Base-by-base conservation (phyloP, 2,113 vertebrate genomes). In the Gymnarchus niloticus region DNA sequence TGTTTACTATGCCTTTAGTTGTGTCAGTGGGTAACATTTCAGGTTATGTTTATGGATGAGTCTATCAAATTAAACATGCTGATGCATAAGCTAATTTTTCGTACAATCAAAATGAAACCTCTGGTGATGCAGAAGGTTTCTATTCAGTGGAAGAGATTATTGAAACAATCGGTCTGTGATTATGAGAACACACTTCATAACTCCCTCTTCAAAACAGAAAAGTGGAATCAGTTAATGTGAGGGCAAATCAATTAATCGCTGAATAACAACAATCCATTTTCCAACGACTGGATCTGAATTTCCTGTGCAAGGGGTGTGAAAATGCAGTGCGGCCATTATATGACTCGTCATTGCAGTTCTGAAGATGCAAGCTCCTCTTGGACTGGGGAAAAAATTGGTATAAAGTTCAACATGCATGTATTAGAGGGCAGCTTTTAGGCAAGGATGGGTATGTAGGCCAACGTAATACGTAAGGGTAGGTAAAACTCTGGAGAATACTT, bases 361-460 rank as follows among this genome's bases (percentile, higher is more conserved):
- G 44, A 49, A 3, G 0, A 48, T 12, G 46, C 46, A 44, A 37
- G 76, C 4, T 21, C 10, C 65, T 69, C 33, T 73, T 73, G 65
- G 65, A 73, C 44, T 48, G 6, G 48, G 76, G 41, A 80, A 49
- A n/a, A 49, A 54, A 21, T 28, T 51, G 6, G 25, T n/a, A 33
- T 4, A 49, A 0, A 1, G 6, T 54, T 81, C 6, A 54, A 33
- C 33, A 17, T 81, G 80, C 80, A 81, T 28, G 25, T 9, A 21
- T 28, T 49, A 17, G 49, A 28, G 80, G 49, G 80, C 25, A 33
- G 25, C 46, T 52, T 83, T 56, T 51, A 65, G 41, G 76, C 83
- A 87, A 88, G 56, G 56, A 57, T 9, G n/a, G 49, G 41, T 87
- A 91, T 89, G 89, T 91, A 91, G 91, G 90, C 80, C 91, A 91